Conservation (phyloP, 1,140 invertebrate species). For the Scaptomyza pallida region DNA sequence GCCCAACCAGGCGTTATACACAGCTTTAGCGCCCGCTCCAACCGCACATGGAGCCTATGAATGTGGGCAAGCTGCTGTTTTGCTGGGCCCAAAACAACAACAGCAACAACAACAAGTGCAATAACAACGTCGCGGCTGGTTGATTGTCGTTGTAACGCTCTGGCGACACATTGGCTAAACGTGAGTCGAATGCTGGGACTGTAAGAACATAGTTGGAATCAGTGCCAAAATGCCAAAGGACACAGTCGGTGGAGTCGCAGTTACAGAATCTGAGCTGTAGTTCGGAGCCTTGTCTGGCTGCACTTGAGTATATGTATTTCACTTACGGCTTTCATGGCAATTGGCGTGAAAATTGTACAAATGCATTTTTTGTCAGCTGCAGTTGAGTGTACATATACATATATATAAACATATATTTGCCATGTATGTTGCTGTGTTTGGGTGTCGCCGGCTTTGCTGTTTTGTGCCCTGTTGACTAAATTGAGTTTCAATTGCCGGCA, state of each 20-base stretch:
- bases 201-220: conserved; percentile 5
- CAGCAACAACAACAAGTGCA: conserved; percentile 1
- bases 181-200: conserved; percentile 62
- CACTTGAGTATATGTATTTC: conserved; percentile 79
- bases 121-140: conserved; percentile 61
- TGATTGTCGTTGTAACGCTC: conserved; percentile 60
- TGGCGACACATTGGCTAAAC: conserved; percentile 78
- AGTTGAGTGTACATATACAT: background rate
- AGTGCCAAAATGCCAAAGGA: conserved; percentile 33
- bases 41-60: conserved; percentile 37
- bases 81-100: conserved; percentile 4
- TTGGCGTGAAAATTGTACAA: conserved; percentile 80
- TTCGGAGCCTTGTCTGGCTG: conserved; percentile 29
- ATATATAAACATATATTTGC: background rate
- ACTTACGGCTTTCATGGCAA: conserved; percentile 80
- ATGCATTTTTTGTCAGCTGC: conserved; percentile 61
- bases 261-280: conserved; percentile 41
- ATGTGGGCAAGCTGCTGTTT: conserved; percentile 35
- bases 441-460: conserved; percentile 32
- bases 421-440: background rate
- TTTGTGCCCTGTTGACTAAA: conserved; percentile 69
- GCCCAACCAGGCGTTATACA: conserved; percentile 47
- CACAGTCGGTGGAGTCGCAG: conserved; percentile 9
- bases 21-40: background rate
- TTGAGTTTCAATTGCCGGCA: conserved; percentile 80